Base-by-base conservation (phyloP, 2,797 vertebrate genomes). In the Sebastes hubbsi region DNA sequence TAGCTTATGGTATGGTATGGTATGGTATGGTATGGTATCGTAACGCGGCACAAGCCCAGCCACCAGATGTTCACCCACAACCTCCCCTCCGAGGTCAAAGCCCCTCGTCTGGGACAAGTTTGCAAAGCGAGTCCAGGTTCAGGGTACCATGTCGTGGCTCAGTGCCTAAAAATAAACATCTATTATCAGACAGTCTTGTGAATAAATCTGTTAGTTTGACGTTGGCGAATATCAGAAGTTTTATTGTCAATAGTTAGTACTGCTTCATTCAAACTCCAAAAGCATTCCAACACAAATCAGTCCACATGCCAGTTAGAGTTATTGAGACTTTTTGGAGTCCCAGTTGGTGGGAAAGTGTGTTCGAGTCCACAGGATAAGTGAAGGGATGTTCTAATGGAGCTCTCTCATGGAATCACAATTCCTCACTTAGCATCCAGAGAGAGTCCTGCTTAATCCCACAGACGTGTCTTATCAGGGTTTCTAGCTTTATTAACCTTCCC, bases 391-490 rank as follows among this genome's bases (percentile, higher is more conserved):
- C 75, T 76, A 78, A 62, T 75, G 73, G 29, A 72, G 68, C 55
- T 63, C 54, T 6, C 64, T 55, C 36, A 78, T 77, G 78, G 67
- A 80, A 60, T 70, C 30, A 36, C 68, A 74, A 49, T 74, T 66
- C 66, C 69, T 80, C 12, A 24, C 64, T 82, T 65, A 67, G 71
- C 49, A 72, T 65, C 84, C 86, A 73, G 64, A 70, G 20, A 66
- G 52, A 11, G 29, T 72, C 58, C 52, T 25, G 18, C 27, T 64
- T 75, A 75, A 86, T 83, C 83, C 81, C 2, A 6, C 18, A 20
- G 82, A 83, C 24, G 30, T 68, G 77, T 80, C 49, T 75, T 69
- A 89, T 90, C 75, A 4, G n/a, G 14, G 69, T 36, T 78, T 82
- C 81, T 27, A 59, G 72, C 68, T 75, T 78, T 52, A 71, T 71